phyloP scores from a whole-genome alignment of 2,888 invertebrate species.

The Carpatolechia fugitivella region DNA sequence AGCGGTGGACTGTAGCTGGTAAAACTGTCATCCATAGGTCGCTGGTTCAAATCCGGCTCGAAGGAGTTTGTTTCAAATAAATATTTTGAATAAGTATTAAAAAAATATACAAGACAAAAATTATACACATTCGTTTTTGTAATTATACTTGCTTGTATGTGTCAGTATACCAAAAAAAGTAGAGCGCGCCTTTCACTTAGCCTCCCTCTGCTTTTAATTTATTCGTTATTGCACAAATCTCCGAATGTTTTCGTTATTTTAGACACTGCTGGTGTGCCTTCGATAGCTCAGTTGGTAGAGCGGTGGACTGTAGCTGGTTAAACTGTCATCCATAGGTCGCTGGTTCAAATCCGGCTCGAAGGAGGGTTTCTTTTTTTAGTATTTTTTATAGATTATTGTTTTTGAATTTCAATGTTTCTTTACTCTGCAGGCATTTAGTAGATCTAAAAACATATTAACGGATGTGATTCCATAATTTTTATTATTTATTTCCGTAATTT shows the following conservation, averaged over 20 bases:
- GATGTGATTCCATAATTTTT: no score
- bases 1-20: constrained; percentile 68
- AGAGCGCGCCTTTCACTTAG: background rate
- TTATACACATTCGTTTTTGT: no score
- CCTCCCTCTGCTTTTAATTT: no score
- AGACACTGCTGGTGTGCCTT: constrained; percentile 33
- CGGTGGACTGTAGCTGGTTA: constrained; percentile 62
- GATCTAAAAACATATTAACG: no score
- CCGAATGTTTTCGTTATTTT: background rate
- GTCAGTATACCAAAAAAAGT: background rate
- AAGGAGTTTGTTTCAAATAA: constrained; percentile 48
- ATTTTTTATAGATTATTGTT: background rate
- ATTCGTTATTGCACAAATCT: background rate
- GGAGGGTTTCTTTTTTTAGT: constrained; percentile 38
- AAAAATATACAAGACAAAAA: no score
- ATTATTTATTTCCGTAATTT: no score
- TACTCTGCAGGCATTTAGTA: no score
- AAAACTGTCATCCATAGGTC: constrained; percentile 75
- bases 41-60: constrained; percentile 82
- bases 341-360: constrained; percentile 78
- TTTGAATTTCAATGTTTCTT: no score
- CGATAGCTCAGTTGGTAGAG: constrained; percentile 73
- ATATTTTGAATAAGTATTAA: background rate
- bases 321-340: constrained; percentile 76
- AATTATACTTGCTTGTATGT: no score